phyloP scores from a whole-genome alignment of 2,888 invertebrate genomes.

The Coenonympha arcania region DNA sequence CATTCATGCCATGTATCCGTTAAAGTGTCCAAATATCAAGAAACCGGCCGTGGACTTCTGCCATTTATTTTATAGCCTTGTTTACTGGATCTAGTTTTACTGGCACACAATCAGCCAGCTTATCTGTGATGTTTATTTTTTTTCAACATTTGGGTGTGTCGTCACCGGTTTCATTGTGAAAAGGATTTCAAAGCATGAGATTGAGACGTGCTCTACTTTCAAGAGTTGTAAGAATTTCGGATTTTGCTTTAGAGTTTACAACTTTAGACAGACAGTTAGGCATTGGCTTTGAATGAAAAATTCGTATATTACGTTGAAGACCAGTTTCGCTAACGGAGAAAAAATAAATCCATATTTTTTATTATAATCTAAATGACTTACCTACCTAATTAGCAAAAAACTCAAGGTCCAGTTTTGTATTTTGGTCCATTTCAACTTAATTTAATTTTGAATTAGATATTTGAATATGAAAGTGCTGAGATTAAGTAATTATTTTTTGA shows the following conservation, averaged over 20 bases:
- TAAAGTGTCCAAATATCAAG: slow-evolving; percentile 8
- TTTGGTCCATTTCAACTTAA: too few relatives aligned
- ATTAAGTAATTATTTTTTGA: too few relatives aligned
- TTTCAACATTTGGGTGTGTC: slow-evolving; percentile 1
- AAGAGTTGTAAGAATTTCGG: background rate
- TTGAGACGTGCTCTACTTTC: background rate
- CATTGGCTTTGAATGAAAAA: too few relatives aligned
- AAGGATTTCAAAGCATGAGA: background rate
- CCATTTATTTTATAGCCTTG: slow-evolving; percentile 27
- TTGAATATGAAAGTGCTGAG: too few relatives aligned
- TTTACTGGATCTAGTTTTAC: slow-evolving; percentile 20
- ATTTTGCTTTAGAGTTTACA: too few relatives aligned
- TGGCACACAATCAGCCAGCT: slow-evolving; percentile 18
- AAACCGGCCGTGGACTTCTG: slow-evolving; percentile 15
- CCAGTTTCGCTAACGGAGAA: too few relatives aligned
- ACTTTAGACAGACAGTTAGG: background rate
- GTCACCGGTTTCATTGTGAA: background rate
- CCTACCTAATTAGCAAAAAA: too few relatives aligned
- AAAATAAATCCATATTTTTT: too few relatives aligned
- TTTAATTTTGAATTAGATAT: too few relatives aligned
- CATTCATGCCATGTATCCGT: background rate
- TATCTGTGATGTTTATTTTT: background rate
- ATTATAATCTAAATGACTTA: too few relatives aligned
- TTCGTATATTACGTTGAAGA: too few relatives aligned
- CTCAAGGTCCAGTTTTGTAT: too few relatives aligned